Base-by-base conservation (phyloP, 2,113 vertebrate genomes). In the Saguinus imperator region DNA sequence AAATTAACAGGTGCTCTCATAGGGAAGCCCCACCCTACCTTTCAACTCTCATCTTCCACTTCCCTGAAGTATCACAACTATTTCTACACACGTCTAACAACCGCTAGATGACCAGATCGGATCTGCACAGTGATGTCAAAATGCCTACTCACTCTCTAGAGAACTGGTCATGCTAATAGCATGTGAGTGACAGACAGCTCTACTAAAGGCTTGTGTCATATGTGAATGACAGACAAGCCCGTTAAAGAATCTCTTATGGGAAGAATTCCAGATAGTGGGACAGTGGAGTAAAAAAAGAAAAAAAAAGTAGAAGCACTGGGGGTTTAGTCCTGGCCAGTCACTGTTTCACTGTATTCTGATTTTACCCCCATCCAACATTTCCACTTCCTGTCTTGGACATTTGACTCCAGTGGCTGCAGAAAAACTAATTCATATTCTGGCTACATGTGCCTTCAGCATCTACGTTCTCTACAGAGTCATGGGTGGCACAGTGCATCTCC, bases 401-500 rank as follows among this genome's bases (percentile, higher is more conserved):
- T 57, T 87, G 61, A 35, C 43, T 94, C 25, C 18, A n/a, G 68
- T 32, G 18, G 73, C 52, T 4, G 25, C 58, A 50, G 52, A 72
- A 45, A 43, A 20, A 20, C 21, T 57, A 5, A 32, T 14, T 72
- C 14, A 8, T 5, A 13, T 4, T 80, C 68, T 89, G 58, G 21
- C 80, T 57, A 0, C 1, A 9, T 57, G 61, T 40, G 21, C 68
- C 35, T 70, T 72, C 25, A 23, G 68, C 1, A 27, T 43, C 52
- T 20, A 21, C 0, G 0, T 48, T 29, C 73, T 7, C 55, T 40
- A 5, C 0, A n/a, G 52, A 9, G 48, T 45, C 40, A 5, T 50
- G 0, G 20, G 8, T 5, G 20, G 29, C 27, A 64, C 23, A 8
- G 66, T 40, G 25, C 45, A 25, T 17, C 43, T 35, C n/a, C 52